These are phyloP conservation scores for Corythucha ciliata DNA, from an alignment of 2,888 invertebrate species.

Conservation along the genomic window DNA sequence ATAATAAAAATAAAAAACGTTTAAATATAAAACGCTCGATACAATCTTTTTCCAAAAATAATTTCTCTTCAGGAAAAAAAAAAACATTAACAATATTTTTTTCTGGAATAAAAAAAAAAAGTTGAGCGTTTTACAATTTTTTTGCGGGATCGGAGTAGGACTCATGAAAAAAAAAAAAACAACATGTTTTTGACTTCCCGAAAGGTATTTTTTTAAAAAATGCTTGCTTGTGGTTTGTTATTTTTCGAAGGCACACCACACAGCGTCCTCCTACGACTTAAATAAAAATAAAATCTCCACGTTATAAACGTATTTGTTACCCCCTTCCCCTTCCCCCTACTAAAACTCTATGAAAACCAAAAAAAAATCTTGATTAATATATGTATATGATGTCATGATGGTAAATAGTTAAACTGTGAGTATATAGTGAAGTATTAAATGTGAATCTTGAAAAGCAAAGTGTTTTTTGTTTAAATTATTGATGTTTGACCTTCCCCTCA, in stretches of 20 bases:
- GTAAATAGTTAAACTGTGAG: slow-evolving; percentile 33
- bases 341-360: slow-evolving; percentile 9
- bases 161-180: too few species aligned
- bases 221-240: neutral
- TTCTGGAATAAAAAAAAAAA: neutral
- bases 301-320: neutral
- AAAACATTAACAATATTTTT: slow-evolving; percentile 11
- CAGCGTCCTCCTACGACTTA: too few species aligned
- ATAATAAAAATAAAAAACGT: slow-evolving; percentile 15
- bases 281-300: slow-evolving; percentile 19
- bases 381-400: slow-evolving; percentile 35
- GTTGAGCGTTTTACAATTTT: slow-evolving; percentile 3
- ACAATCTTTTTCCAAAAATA: slow-evolving; percentile 39
- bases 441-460: slow-evolving; percentile 27
- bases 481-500: too few species aligned
- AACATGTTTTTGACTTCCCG: slow-evolving; percentile 24
- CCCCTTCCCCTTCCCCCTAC: slow-evolving; percentile 9
- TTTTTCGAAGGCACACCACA: too few species aligned
- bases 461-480: too few species aligned
- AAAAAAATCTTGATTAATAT: slow-evolving; percentile 31
- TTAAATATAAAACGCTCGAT: slow-evolving; percentile 31
- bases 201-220: slow-evolving; percentile 16
- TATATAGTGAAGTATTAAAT: slow-evolving; percentile 31
- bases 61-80: neutral
- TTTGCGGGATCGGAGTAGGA: slow-evolving; percentile 19